Evolutionary conservation across 2,888 invertebrate genomes (phyloP).

Genomic region (Heteromurus nitidus): DNA sequence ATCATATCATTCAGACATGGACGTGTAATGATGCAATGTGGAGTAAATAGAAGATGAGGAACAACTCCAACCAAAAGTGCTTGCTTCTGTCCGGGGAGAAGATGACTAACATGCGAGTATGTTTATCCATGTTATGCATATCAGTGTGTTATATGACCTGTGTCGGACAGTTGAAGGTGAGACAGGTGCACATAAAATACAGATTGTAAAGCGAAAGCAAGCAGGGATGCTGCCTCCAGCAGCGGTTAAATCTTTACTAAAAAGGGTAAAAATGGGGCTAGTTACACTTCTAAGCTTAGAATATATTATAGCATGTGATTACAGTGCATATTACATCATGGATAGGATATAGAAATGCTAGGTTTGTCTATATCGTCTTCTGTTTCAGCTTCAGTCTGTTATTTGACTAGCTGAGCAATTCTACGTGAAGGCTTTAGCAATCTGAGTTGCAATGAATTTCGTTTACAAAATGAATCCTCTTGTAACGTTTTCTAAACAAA

Average conservation of each 20-base stretch:
- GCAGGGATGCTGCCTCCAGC: constrained; percentile 30
- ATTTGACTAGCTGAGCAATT: too few species aligned
- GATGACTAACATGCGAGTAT: background rate
- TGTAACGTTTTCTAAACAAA: too few species aligned
- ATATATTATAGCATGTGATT: too few species aligned
- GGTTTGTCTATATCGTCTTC: too few species aligned
- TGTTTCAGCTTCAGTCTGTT: too few species aligned
- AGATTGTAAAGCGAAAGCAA: background rate
- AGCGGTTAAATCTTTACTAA: constrained; percentile 19
- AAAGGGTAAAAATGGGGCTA: background rate
- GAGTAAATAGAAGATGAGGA: background rate
- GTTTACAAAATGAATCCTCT: too few species aligned
- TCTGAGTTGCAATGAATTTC: too few species aligned
- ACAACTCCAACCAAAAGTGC: background rate
- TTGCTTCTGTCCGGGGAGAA: background rate
- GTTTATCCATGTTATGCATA: constrained; percentile 22
- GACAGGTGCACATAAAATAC: constrained; percentile 67
- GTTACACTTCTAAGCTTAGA: background rate
- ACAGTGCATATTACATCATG: background rate
- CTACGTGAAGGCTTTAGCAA: too few species aligned
- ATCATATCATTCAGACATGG: constrained; percentile 13
- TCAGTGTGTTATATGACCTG: constrained; percentile 70
- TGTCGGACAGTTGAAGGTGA: constrained; percentile 72
- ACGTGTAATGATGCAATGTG: background rate
- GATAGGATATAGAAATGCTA: background rate